Evolutionary conservation across 2,888 invertebrate genomes (phyloP).

Genomic region (Marasmarcha lunaedactyla): DNA sequence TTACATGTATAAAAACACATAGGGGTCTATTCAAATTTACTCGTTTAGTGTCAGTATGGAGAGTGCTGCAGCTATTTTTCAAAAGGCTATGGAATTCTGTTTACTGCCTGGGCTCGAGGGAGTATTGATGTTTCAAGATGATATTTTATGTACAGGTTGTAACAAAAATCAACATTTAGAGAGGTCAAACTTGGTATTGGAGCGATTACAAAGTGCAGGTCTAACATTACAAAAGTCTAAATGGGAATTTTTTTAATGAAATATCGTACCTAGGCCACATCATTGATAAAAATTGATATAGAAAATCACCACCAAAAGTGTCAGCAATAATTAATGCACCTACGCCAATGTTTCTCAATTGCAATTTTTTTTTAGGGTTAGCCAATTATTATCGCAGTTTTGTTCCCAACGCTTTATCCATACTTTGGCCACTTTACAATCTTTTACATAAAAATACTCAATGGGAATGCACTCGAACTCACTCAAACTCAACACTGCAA

Average conservation of each 20-base stretch:
- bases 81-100: constrained; percentile 3
- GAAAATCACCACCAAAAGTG: not conserved
- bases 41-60: constrained; percentile 2
- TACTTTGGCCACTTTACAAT: not conserved
- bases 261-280: not conserved
- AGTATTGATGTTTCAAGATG: not conserved
- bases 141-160: not conserved
- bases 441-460: not conserved
- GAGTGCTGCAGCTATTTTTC: constrained; percentile 5
- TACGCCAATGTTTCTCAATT: not conserved
- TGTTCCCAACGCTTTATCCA: not conserved
- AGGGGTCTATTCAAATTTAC: constrained; percentile 4
- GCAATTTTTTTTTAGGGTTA: not conserved
- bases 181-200: not conserved
- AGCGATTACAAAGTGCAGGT: not conserved
- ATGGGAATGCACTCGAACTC: not conserved
- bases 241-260: not conserved
- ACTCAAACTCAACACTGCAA: too few relatives aligned
- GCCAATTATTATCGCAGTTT: not conserved
- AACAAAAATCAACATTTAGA: not conserved
- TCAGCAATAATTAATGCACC: not conserved
- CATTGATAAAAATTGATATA: not conserved
- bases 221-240: not conserved
- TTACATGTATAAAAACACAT: not conserved
- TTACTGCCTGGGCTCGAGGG: not conserved